Conservation (phyloP, 2,113 vertebrate genomes). For the Heloderma charlesbogerti region DNA sequence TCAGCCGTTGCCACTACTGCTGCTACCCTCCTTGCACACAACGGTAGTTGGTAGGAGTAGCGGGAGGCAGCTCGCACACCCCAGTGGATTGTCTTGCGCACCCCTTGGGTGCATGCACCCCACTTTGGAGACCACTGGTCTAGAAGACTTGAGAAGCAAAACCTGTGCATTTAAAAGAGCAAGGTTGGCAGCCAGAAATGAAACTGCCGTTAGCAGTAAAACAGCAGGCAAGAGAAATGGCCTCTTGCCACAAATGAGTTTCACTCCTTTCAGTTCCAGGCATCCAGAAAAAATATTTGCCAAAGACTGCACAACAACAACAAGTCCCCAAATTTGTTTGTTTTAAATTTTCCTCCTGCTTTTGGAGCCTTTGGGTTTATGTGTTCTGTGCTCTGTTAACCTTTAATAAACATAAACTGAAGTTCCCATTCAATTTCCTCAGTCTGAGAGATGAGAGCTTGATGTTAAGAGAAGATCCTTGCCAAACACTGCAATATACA, state of each 20-base stretch:
- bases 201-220: not conserved
- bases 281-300: not conserved
- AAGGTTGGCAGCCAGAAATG: not conserved
- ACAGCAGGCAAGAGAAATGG: not conserved
- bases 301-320: not conserved
- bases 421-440: not conserved
- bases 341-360: conserved; percentile 2
- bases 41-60: too few relatives aligned
- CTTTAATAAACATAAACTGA: not conserved
- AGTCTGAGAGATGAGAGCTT: not conserved
- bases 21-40: too few relatives aligned
- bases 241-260: not conserved
- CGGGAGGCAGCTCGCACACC: too few relatives aligned
- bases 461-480: not conserved
- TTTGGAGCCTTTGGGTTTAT: not conserved
- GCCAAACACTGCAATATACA: not conserved
- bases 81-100: too few relatives aligned
- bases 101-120: too few relatives aligned
- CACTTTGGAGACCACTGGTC: too few relatives aligned
- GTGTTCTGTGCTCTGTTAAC: not conserved
- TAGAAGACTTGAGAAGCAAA: not conserved
- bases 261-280: not conserved
- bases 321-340: not conserved
- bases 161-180: not conserved
- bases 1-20: too few relatives aligned